Base-by-base conservation (phyloP, 2,797 vertebrate species). In the Squalus acanthias region DNA sequence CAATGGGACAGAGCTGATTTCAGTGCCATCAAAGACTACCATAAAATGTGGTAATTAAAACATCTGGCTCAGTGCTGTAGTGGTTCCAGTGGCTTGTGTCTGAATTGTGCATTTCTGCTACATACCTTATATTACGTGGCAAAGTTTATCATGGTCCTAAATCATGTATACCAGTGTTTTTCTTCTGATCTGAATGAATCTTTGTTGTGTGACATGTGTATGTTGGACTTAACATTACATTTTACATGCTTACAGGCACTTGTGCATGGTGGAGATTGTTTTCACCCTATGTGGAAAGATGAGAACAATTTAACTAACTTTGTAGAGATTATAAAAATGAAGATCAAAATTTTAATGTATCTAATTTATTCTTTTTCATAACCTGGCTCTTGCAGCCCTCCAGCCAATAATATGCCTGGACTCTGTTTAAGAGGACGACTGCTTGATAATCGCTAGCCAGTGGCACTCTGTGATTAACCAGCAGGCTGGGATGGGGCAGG, bases 1-100 rank as follows among this genome's bases (percentile, higher is more conserved):
- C 29, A 91, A 91, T 91, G 57, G 53, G 88, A 17, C 29, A 91
- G 88, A 91, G 63, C 57, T 29, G 60, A 91, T 91, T 91, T 91
- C 88, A 91, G 33, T 39, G 29, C 29, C 57, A 63, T 89, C 87
- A 89, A 89, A 60, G 24, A 89, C 87, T 17, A 89, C 26, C 26
- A 91, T 91, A 91, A 91, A 63, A 63, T 60, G 57, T 91, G 57
- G 53, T 88, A 33, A 60, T 91, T 57, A 63, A 91, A 63, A 33
- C 53, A 91, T 63, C 88, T 91, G 88, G 88, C 53, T 91, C 57
- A 91, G 57, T 63, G 57, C 60, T 57, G 88, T n/a, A 33, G 33
- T 91, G 26, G 57, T 33, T 91, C 29, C 53, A 91, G 10, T 91
- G 57, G 29, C 57, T 33, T 91, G 29, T 26, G 57, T 63, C 57